Percentiles rank a stretch among this genome's conserved stretches.
These are phyloP conservation scores for Deroptyus accipitrinus DNA, from an alignment of 2,113 vertebrate genomes.

Conservation along the genomic window DNA sequence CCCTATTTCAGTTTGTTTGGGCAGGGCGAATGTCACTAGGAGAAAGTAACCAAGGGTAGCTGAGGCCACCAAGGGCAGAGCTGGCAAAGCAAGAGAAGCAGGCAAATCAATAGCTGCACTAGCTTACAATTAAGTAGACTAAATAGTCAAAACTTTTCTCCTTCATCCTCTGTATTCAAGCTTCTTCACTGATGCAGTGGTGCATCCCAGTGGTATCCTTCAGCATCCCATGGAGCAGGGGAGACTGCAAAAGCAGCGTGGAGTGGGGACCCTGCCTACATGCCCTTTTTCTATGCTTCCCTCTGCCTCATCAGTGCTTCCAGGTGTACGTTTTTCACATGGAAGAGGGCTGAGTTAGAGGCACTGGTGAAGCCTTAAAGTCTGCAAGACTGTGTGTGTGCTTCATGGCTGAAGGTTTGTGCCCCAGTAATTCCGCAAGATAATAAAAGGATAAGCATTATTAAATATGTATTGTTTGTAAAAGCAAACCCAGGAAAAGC, in stretches of 20 bases:
- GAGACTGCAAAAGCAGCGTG: accelerated
- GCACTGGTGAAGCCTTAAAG: neutral
- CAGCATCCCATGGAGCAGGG: accelerated
- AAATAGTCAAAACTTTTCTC: neutral
- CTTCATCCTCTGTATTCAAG: neutral
- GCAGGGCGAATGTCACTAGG: neutral
- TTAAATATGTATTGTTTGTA: neutral
- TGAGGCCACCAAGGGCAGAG: neutral
- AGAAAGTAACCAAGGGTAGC: neutral
- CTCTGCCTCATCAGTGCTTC: neutral
- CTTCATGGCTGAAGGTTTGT: neutral
- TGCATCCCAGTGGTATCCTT: neutral
- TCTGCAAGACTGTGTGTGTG: too few species aligned
- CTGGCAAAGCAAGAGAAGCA: neutral
- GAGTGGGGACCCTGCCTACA: neutral
- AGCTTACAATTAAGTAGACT: neutral
- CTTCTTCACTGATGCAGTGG: neutral
- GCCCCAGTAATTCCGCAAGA: neutral
- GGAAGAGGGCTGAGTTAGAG: neutral
- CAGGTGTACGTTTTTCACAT: neutral
- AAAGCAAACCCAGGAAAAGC: neutral
- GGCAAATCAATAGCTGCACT: neutral
- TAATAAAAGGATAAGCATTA: neutral
- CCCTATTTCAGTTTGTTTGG: neutral
- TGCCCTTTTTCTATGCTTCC: neutral